These are phyloP conservation scores for Coenonympha glycerion DNA, from an alignment of 2,888 invertebrate genomes.

Conservation along the genomic window DNA sequence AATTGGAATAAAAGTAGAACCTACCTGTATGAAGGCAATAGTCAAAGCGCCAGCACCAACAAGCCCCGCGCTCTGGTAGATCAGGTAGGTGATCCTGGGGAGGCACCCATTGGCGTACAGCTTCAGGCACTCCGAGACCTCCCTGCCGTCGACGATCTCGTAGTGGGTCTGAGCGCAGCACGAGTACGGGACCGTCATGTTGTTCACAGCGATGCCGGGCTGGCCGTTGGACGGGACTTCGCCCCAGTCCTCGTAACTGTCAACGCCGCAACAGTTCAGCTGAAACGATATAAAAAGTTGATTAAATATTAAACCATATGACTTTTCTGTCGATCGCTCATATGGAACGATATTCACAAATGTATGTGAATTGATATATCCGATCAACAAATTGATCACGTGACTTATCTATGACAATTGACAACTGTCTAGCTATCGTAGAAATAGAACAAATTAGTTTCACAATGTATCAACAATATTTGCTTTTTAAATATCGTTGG, in stretches of 20 bases:
- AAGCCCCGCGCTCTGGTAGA: constrained; percentile 82
- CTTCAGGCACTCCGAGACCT: constrained; percentile 51
- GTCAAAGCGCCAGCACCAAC: constrained; percentile 85
- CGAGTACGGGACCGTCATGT: constrained; percentile 75
- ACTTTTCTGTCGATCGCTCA: too few species aligned
- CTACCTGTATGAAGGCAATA: constrained; percentile 86
- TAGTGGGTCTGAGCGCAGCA: constrained; percentile 69
- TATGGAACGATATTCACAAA: too few species aligned
- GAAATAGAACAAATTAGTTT: too few species aligned
- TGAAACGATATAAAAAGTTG: too few species aligned
- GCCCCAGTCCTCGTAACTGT: constrained; percentile 78
- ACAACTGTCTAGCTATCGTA: too few species aligned
- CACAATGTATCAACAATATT: too few species aligned
- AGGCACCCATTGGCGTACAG: constrained; percentile 77
- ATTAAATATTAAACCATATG: too few species aligned
- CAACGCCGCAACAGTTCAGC: constrained; percentile 82
- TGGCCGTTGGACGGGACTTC: constrained; percentile 36
- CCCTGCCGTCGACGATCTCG: constrained; percentile 30
- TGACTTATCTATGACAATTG: too few species aligned
- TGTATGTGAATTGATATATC: too few species aligned
- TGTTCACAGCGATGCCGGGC: constrained; percentile 48
- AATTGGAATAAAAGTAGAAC: too few species aligned
- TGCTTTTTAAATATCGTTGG: too few species aligned
- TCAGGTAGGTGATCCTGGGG: constrained; percentile 74
- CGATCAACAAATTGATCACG: too few species aligned